Percentiles rank a stretch among this genome's conserved stretches.
Conservation (phyloP, 2,797 vertebrate species). For the Mustela erminea region DNA sequence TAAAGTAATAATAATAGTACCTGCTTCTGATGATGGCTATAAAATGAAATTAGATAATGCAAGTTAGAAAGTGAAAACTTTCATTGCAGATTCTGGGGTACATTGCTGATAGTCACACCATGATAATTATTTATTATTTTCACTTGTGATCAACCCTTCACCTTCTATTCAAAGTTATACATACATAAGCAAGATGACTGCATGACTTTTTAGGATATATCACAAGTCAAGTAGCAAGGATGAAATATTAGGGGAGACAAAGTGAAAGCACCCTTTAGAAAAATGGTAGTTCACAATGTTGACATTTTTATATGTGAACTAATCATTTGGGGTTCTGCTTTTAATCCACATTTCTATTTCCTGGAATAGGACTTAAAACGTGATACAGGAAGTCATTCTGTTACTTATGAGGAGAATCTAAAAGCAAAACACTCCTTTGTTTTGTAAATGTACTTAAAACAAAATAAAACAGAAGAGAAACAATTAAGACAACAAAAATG, state of each 20-base stretch:
- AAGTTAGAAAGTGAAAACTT: not conserved
- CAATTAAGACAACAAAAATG: not conserved
- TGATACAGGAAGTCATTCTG: not conserved
- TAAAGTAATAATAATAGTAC: not conserved
- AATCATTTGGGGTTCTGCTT: not conserved
- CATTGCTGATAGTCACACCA: not conserved
- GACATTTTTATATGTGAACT: not conserved
- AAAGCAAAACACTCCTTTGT: not conserved
- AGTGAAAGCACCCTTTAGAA: slow-evolving; percentile 20
- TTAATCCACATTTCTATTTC: slow-evolving; percentile 26
- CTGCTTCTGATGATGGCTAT: not conserved
- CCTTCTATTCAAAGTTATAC: not conserved
- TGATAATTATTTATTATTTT: slow-evolving; percentile 26
- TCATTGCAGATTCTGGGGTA: not conserved
- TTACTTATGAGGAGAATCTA: not conserved
- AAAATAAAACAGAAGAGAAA: not conserved
- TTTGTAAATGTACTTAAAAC: slow-evolving; percentile 8
- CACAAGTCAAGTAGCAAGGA: not conserved
- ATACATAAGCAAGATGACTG: not conserved
- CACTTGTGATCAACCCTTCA: not conserved
- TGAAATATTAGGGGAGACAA: not conserved
- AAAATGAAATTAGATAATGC: slow-evolving; percentile 27
- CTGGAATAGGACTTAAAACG: not conserved
- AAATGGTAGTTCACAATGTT: not conserved
- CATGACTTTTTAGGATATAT: slow-evolving; percentile 1